Evolutionary conservation across 2,888 invertebrate species (phyloP).

Genomic region (Orthonevra nobilis): DNA sequence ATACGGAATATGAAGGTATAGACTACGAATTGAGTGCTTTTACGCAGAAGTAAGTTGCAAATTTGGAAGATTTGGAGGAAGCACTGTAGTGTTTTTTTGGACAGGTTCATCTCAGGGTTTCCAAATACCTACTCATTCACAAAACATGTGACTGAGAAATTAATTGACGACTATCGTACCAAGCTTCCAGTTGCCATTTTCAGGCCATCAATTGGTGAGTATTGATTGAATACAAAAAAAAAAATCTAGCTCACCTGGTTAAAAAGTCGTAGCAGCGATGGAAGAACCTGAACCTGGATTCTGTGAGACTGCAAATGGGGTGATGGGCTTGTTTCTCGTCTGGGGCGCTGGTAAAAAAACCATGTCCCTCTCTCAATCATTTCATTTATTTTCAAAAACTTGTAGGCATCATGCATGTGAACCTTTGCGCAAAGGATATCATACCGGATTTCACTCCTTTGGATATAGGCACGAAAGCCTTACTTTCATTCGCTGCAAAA

Average conservation of each 20-base stretch:
- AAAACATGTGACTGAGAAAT: constrained; percentile 91
- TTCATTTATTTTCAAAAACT: background rate
- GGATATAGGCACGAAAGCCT: constrained; percentile 73
- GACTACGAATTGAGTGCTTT: constrained; percentile 73
- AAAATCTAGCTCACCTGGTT: no score
- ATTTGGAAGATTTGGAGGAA: background rate
- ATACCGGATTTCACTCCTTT: constrained; percentile 74
- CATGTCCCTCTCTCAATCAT: no score
- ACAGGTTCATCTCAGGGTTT: constrained; percentile 75
- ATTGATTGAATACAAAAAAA: no score
- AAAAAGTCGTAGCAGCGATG: constrained; percentile 66
- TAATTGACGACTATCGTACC: constrained; percentile 85
- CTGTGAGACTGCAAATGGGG: constrained; percentile 73
- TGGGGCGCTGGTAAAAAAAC: constrained; percentile 74
- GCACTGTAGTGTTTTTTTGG: background rate
- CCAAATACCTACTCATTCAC: constrained; percentile 96
- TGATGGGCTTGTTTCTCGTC: constrained; percentile 74
- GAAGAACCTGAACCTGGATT: constrained; percentile 75
- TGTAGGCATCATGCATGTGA: constrained; percentile 13
- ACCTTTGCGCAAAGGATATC: background rate
- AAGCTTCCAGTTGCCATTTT: constrained; percentile 88
- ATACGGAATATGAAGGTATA: constrained; percentile 69
- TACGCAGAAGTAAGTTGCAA: constrained; percentile 74
- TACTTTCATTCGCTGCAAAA: constrained; percentile 71
- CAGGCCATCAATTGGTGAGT: constrained; percentile 90